Evolutionary conservation across 2,113 vertebrate genomes (phyloP), one percentile per base, ranked within the genome.

Genomic region (Hemicordylus capensis): DNA sequence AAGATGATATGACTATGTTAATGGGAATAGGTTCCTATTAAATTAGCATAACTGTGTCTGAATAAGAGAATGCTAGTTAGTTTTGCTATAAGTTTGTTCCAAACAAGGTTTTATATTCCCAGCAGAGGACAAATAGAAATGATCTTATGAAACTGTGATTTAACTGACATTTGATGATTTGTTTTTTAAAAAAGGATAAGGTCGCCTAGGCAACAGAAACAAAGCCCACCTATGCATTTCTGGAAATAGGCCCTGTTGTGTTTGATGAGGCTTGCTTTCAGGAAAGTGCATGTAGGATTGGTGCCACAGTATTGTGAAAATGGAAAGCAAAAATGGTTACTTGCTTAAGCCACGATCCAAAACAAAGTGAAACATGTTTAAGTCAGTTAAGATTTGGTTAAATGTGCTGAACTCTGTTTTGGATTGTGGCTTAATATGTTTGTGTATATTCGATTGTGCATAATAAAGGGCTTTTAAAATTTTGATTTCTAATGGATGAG

Each of bases 291-390:
- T n/a, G 12, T 51, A 51, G 48, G 12, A 51, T 51, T 51, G 48
- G 48, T 6, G 6, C 48, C 1, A 6, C 77, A 67, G 64, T 64
- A 64, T 14, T 46, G 5, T 78, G 78, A 61, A 88, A 87, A 48
- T 78, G 84, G 87, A 83, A 93, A 94, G n/a, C 85, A 87, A n/a
- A 86, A 90, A 88, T 79, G 34, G 88, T 61, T 56, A 22, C 39
- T 54, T 85, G 12, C 76, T 86, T 78, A 90, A 87, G 59, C 12
- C 1, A 34, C 89, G 83, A 89, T 80, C 74, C 1, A 54, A 70
- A 34, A 72, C 39, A 77, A 84, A 86, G 31, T 31, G 28, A 77
- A n/a, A n/a, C n/a, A n/a, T n/a, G n/a, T n/a, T n/a, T n/a, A n/a
- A n/a, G n/a, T n/a, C n/a, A n/a, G n/a, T n/a, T n/a, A n/a, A n/a